Conservation (phyloP, 2,113 vertebrate species). For the Ornithorhynchus anatinus region DNA sequence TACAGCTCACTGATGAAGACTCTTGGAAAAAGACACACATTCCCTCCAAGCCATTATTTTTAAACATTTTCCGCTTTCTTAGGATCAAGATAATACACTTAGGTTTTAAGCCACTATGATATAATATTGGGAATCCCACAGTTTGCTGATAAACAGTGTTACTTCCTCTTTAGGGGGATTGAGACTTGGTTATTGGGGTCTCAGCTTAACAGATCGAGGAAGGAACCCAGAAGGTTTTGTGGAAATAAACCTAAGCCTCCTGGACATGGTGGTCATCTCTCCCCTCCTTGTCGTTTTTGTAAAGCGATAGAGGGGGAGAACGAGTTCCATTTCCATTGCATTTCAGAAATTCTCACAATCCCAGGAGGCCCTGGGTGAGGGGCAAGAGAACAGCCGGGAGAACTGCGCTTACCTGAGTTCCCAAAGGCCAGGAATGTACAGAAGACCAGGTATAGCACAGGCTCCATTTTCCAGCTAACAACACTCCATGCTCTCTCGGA, state of each 20-base stretch:
- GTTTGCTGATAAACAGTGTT: constrained; percentile 15
- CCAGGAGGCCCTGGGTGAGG: not conserved
- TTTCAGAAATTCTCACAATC: constrained; percentile 14
- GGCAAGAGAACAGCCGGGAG: not conserved
- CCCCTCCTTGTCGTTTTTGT: constrained; percentile 18
- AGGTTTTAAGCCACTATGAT: constrained; percentile 6
- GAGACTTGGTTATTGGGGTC: not conserved
- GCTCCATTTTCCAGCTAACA: constrained; percentile 84
- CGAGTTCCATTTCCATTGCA: constrained; percentile 2
- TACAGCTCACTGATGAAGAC: no score
- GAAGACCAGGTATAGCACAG: constrained; percentile 69
- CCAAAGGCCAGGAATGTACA: constrained; percentile 70
- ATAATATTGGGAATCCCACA: constrained; percentile 21
- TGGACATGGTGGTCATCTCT: constrained; percentile 38
- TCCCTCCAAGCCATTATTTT: not conserved
- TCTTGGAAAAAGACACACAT: not conserved
- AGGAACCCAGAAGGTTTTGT: constrained; percentile 31
- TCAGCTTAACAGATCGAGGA: constrained; percentile 5
- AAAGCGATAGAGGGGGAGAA: constrained; percentile 35
- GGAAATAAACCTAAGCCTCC: constrained; percentile 55
- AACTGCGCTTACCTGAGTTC: constrained; percentile 72
- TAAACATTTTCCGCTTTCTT: not conserved
- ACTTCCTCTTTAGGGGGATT: not conserved
- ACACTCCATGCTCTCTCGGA: constrained; percentile 66
- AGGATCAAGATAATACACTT: not conserved